phyloP scores from a whole-genome alignment of 2,888 invertebrate genomes.

The Notodonta dromedarius region DNA sequence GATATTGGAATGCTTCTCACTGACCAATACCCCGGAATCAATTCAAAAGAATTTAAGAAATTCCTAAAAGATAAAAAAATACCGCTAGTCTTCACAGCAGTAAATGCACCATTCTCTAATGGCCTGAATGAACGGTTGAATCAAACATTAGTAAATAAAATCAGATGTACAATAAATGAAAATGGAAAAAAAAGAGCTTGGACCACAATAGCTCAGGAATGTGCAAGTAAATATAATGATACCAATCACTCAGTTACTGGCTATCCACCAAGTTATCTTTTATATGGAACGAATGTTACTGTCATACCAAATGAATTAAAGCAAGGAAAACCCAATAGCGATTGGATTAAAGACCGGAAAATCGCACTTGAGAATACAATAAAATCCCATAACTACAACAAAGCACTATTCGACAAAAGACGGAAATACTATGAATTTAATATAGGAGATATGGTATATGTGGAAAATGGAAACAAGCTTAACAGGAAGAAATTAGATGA shows the following conservation, averaged over 20 bases:
- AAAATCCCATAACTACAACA: too few species aligned
- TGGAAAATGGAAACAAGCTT: too few species aligned
- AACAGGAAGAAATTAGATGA: too few species aligned
- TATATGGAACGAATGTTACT: conserved; percentile 1
- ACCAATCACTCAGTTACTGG: conserved; percentile 2
- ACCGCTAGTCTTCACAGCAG: background rate
- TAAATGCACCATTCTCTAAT: background rate
- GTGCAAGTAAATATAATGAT: conserved; percentile 8
- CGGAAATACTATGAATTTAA: too few species aligned
- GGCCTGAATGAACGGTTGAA: background rate
- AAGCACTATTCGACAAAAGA: too few species aligned
- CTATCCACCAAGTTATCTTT: background rate
- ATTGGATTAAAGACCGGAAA: too few species aligned
- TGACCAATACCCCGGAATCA: too few species aligned
- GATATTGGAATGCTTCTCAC: too few species aligned
- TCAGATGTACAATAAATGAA: conserved; percentile 10
- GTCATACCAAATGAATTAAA: background rate
- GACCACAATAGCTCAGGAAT: conserved; percentile 7
- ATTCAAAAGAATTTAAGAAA: too few species aligned
- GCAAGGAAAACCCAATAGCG: background rate
- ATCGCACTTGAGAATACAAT: too few species aligned
- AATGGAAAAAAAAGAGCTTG: background rate
- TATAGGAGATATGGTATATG: too few species aligned
- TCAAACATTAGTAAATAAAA: conserved; percentile 8
- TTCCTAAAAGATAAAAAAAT: too few species aligned